Conservation (phyloP, 2,113 vertebrate species). For the Cervus canadensis region DNA sequence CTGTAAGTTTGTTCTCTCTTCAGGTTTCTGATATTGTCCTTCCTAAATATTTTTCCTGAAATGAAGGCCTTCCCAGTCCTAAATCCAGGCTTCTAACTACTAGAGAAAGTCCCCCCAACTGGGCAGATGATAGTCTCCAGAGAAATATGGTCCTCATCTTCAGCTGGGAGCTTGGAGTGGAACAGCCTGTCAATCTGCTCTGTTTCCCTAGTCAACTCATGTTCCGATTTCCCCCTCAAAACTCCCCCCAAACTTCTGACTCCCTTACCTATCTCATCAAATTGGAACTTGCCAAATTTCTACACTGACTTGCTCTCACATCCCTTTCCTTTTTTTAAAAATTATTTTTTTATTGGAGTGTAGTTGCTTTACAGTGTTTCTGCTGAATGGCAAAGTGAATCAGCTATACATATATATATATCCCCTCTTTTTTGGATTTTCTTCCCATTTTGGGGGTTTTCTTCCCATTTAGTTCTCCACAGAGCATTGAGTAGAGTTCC, state of each 20-base stretch:
- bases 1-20: background rate
- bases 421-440: background rate
- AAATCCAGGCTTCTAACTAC: background rate
- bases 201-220: background rate
- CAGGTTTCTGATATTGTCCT: background rate
- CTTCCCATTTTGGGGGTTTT: background rate
- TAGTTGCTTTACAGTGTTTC: background rate
- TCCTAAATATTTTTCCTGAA: background rate
- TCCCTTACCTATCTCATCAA: background rate
- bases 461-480: background rate
- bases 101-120: background rate
- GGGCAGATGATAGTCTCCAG: background rate
- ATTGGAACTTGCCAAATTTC: background rate
- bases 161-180: background rate
- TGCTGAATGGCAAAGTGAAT: background rate
- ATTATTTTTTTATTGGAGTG: background rate
- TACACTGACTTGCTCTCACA: background rate
- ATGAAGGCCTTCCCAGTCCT: background rate
- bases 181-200: background rate
- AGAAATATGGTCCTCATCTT: background rate
- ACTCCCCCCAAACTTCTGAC: background rate
- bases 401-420: background rate
- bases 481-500: background rate
- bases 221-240: background rate
- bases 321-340: background rate